phyloP scores from a whole-genome alignment of 2,797 vertebrate genomes.

The Oophaga sylvatica region DNA sequence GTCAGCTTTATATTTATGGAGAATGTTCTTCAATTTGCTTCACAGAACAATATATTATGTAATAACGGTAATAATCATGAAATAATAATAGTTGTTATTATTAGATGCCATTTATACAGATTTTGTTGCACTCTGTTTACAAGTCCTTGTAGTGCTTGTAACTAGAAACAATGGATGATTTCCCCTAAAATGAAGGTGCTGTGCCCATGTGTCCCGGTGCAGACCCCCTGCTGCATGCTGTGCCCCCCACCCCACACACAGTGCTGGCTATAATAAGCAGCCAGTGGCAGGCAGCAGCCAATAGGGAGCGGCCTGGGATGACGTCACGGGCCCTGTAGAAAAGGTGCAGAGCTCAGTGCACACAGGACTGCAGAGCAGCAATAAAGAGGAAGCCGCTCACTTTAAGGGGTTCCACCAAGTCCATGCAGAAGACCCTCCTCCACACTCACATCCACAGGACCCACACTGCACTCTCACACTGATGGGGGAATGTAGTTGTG shows the following conservation, averaged over 20 bases:
- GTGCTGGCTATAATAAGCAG: conserved; percentile 73
- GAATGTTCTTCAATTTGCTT: neutral
- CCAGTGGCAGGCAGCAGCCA: conserved; percentile 80
- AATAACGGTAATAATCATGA: neutral
- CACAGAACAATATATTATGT: neutral
- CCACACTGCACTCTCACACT: conserved; percentile 52
- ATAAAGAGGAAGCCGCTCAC: conserved; percentile 72
- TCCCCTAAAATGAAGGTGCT: conserved; percentile 15
- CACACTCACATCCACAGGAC: conserved; percentile 69
- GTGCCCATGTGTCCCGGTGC: conserved; percentile 31
- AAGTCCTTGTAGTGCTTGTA: neutral
- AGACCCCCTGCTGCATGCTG: conserved; percentile 64
- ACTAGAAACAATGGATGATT: conserved; percentile 13
- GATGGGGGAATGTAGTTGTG: conserved; percentile 4
- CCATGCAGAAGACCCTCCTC: conserved; percentile 78
- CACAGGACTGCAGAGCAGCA: conserved; percentile 82
- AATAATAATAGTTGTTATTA: too few relatives aligned
- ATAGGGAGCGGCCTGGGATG: conserved; percentile 85
- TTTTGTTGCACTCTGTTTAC: neutral
- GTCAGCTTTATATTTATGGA: neutral
- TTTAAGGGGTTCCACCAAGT: conserved; percentile 77
- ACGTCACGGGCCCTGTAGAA: conserved; percentile 93
- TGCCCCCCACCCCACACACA: conserved; percentile 67
- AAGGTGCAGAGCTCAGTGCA: conserved; percentile 89
- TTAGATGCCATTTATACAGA: too few relatives aligned